Conservation (phyloP, 37 sponge, comb jelly and placozoan genomes). For the Eunapius fragilis region DNA sequence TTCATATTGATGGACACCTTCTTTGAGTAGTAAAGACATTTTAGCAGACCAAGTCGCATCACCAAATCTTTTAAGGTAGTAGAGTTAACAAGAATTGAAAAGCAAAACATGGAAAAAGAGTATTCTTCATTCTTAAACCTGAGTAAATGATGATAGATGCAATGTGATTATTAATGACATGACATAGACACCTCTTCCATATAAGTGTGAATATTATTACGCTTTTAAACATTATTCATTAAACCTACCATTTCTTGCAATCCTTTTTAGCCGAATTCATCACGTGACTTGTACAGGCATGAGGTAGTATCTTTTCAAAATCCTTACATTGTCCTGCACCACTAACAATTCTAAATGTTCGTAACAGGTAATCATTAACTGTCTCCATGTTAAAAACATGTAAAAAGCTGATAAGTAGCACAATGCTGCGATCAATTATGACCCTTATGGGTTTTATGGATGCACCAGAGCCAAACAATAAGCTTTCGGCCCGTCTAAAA, state of each 20-base stretch:
- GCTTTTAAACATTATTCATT: not conserved
- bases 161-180: not conserved
- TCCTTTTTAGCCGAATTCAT: not conserved
- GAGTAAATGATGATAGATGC: not conserved
- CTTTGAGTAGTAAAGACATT: not conserved
- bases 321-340: not conserved
- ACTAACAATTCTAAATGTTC: constrained; percentile 11
- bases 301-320: not conserved
- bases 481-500: not conserved
- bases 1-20: not conserved
- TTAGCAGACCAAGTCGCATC: not conserved
- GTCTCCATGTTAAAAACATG: constrained; percentile 1
- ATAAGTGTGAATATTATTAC: not conserved
- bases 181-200: not conserved
- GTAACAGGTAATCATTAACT: not conserved
- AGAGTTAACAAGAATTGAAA: constrained; percentile 5
- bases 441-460: not conserved
- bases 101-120: constrained; percentile 5
- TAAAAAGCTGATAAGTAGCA: not conserved
- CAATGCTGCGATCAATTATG: not conserved
- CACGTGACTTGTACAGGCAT: constrained; percentile 7
- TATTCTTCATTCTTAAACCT: not conserved
- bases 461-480: not conserved
- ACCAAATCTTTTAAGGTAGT: not conserved
- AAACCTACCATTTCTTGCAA: no score